Percentiles rank a stretch among this genome's conserved stretches.
These are phyloP conservation scores for Tolmerus cingulatus DNA, from an alignment of 2,888 invertebrate species.

Conservation along the genomic window DNA sequence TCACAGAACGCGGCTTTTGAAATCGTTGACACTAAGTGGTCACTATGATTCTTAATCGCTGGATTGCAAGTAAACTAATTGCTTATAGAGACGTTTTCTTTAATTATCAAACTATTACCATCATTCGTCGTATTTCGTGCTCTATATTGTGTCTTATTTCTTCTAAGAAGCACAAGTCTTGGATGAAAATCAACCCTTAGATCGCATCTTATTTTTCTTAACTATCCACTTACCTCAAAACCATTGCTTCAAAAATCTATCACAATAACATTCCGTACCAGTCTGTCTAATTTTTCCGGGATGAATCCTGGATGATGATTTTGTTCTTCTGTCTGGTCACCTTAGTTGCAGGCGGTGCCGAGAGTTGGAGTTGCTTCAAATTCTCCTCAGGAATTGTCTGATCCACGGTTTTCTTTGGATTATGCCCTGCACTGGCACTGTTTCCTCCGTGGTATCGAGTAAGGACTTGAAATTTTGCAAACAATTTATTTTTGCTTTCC, in stretches of 20 bases:
- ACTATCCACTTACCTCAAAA: constrained; percentile 5
- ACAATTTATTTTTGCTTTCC: constrained; percentile 65
- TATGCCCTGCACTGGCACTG: constrained; percentile 44
- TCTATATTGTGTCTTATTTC: background rate
- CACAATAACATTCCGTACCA: background rate
- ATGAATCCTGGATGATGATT: constrained; percentile 72
- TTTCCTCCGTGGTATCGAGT: constrained; percentile 61
- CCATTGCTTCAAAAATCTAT: background rate
- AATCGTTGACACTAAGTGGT: background rate
- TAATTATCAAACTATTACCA: background rate
- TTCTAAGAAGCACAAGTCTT: background rate
- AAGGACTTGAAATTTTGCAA: constrained; percentile 65
- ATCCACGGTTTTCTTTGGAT: constrained; percentile 33
- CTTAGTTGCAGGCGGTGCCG: constrained; percentile 74
- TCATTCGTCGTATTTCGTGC: background rate
- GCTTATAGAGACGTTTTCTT: background rate
- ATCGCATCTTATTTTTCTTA: background rate
- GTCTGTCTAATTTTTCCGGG: constrained; percentile 57
- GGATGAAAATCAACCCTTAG: background rate
- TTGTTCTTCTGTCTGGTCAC: constrained; percentile 86
- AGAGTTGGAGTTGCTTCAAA: constrained; percentile 73
- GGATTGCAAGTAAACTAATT: background rate
- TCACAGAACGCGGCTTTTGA: background rate
- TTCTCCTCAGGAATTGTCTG: constrained; percentile 72
- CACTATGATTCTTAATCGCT: background rate